Evolutionary conservation across 2,113 vertebrate genomes (phyloP).

Genomic region (Shinisaurus crocodilurus): DNA sequence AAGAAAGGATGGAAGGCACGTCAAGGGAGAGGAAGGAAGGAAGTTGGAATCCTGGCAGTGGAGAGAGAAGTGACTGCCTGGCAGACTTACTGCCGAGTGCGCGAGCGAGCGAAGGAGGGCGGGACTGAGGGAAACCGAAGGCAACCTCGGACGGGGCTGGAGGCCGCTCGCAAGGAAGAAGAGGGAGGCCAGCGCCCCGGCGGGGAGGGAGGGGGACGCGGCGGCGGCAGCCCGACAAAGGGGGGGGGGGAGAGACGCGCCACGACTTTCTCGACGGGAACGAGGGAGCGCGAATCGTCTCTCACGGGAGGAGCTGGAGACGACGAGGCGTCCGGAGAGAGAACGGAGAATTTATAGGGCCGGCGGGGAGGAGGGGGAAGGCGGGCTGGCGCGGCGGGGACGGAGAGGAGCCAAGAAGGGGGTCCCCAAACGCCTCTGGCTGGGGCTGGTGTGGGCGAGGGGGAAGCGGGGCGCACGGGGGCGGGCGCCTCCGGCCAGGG

Average conservation of each 20-base stretch:
- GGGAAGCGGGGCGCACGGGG: no score
- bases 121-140: background rate
- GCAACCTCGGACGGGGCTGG: background rate
- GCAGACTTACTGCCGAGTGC: background rate
- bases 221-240: rapidly evolving
- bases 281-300: background rate
- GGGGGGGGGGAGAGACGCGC: background rate
- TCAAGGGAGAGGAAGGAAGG: background rate
- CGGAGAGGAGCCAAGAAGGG: background rate
- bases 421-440: no score
- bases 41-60: background rate
- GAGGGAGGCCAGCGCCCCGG: background rate
- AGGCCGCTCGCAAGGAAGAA: background rate
- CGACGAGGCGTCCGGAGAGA: no score
- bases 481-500: background rate
- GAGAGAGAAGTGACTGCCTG: background rate
- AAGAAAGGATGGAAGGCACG: background rate
- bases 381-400: no score
- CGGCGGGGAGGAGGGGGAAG: background rate
- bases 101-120: background rate
- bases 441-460: background rate
- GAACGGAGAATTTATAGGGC: no score
- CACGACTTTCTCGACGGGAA: no score
- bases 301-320: no score
- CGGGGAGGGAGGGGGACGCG: no score